A percentile compares a stretch with the other conserved stretches of the same genome.
Conservation (phyloP, 2,888 invertebrate species). For the Gymnoscelis rufifasciata region DNA sequence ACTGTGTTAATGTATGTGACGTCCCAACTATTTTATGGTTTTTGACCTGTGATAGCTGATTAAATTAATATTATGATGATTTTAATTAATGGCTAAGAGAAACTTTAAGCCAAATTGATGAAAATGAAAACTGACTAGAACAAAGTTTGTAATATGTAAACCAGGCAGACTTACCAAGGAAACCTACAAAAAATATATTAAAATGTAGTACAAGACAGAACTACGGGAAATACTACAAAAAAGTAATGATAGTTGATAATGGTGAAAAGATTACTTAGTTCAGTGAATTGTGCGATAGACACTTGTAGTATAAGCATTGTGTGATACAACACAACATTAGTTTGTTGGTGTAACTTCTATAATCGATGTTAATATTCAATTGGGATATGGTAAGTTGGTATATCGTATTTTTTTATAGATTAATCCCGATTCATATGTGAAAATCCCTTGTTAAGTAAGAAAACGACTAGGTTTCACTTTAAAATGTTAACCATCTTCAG, state of each 20-base stretch:
- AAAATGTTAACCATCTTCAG: too few relatives aligned
- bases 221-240: background rate
- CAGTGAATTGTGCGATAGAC: slow-evolving; percentile 11
- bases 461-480: too few relatives aligned
- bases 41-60: slow-evolving; percentile 10
- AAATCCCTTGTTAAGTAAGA: too few relatives aligned
- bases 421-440: slow-evolving; percentile 2
- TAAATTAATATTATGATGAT: background rate
- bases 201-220: background rate
- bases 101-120: too few relatives aligned
- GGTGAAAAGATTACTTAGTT: slow-evolving; percentile 1
- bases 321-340: slow-evolving; percentile 18
- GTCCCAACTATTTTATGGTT: slow-evolving; percentile 13
- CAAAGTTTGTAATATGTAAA: slow-evolving; percentile 8
- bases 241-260: background rate
- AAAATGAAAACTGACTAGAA: slow-evolving; percentile 4
- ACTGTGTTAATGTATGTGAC: slow-evolving; percentile 14
- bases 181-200: background rate
- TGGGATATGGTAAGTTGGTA: slow-evolving; percentile 16
- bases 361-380: slow-evolving; percentile 14
- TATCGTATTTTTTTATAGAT: slow-evolving; percentile 14
- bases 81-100: background rate
- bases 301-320: slow-evolving; percentile 21
- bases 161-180: background rate
- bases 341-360: slow-evolving; percentile 20